A percentile compares a stretch with the other conserved stretches of the same genome.
These are phyloP conservation scores for Dilophus febrilis DNA, from an alignment of 2,888 invertebrate genomes.

Conservation along the genomic window DNA sequence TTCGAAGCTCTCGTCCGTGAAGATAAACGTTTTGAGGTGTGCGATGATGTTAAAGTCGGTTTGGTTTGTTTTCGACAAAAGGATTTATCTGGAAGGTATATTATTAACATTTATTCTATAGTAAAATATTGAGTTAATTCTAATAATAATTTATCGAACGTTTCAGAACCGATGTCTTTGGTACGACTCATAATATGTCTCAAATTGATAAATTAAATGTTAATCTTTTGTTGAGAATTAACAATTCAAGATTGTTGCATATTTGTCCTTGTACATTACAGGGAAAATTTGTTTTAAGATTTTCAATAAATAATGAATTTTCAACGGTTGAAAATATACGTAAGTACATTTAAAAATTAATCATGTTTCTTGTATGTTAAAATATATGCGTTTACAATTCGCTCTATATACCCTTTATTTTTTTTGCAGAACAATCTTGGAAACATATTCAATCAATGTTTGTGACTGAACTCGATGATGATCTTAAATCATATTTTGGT, in stretches of 20 bases:
- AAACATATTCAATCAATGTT: neutral
- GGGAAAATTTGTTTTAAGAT: conserved; percentile 48
- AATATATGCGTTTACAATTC: neutral
- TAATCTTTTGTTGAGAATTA: neutral
- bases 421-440: neutral
- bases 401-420: neutral
- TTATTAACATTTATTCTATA: no score
- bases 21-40: conserved; percentile 58
- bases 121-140: neutral
- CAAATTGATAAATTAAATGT: conserved; percentile 48
- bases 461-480: neutral
- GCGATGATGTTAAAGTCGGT: conserved; percentile 49
- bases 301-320: conserved; percentile 26
- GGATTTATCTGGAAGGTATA: conserved; percentile 17
- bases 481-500: neutral
- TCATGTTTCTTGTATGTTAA: neutral
- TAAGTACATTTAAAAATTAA: neutral
- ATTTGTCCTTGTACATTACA: conserved; percentile 54
- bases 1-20: conserved; percentile 48
- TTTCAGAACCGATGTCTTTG: conserved; percentile 15
- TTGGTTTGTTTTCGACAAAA: conserved; percentile 72
- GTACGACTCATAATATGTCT: conserved; percentile 46
- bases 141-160: neutral
- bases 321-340: neutral
- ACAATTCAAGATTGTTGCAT: conserved; percentile 47